Base-by-base conservation (phyloP, 92 coral and sea anemone genomes). In the Chrysogorgia sp. region DNA sequence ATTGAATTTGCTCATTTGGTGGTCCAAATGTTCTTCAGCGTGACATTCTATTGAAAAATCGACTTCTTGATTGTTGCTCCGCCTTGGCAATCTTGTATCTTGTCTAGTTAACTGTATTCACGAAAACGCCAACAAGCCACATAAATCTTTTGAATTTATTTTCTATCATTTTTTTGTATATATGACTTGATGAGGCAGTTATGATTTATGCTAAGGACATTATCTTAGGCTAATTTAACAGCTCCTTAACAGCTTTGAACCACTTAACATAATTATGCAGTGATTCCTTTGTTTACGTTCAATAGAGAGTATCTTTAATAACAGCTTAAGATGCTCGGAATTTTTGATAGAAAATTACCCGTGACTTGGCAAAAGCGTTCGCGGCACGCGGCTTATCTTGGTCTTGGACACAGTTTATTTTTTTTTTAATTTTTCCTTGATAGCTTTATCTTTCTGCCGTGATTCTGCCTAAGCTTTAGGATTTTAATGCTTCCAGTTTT, bases 1-100 rank as follows among this genome's bases (percentile, higher is more conserved):
- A 69, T 71, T 71, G 45, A 71, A 53, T 71, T 50, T 52, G 63
- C n/a, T 55, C 78, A 52, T 71, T 31, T 49, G 78, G 78, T 24
- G 35, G 63, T 29, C 78, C 63, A 45, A 71, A 14, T 50, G 25
- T 26, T 71, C 14, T 21, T 32, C 63, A 71, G 78, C 78, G 31
- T 53, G 78, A 71, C 52, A 31, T 45, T 71, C 49, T 31, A 71
- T 2, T 10, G 47, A 2, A 29, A 71, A 53, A 34, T 50, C 17
- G 26, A 22, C 34, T 71, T 34, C 15, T 50, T 71, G 57, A 71
- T 55, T 55, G 30, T 20, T 63, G 78, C 78, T 71, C 78, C 78
- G 78, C 78, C 78, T 50, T 50, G 4, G 25, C 34, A 25, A 49
- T 71, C n/a, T n/a, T n/a, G n/a, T n/a, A n/a, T n/a, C n/a, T n/a